Evolutionary conservation across 2,888 invertebrate species (phyloP).

Genomic region (Dorcus parallelipipedus): DNA sequence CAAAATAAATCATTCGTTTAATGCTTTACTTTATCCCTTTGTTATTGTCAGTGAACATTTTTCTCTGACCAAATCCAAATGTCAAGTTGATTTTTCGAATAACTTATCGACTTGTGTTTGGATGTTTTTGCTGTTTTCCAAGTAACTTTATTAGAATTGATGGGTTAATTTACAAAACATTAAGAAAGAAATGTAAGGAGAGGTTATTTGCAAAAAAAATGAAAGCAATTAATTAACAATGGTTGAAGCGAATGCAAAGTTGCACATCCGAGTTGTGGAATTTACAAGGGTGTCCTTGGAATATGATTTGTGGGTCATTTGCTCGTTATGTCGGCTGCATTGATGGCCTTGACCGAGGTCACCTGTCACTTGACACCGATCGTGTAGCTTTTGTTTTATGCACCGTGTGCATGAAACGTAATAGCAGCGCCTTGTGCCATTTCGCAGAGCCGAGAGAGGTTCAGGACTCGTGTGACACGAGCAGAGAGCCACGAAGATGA

Average conservation of each 20-base stretch:
- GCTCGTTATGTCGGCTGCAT: neutral
- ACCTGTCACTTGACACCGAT: constrained; percentile 29
- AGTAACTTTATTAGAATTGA: no score
- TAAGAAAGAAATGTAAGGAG: no score
- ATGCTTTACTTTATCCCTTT: no score
- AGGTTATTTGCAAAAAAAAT: no score
- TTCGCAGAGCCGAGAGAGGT: neutral
- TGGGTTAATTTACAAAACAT: no score
- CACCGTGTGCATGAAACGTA: constrained; percentile 16
- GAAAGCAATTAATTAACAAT: neutral
- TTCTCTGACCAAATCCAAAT: no score
- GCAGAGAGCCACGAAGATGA: neutral
- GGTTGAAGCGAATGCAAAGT: no score
- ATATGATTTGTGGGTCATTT: constrained; percentile 7
- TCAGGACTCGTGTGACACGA: neutral
- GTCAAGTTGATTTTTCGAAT: no score
- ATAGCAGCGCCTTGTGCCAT: constrained; percentile 11
- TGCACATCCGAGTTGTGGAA: neutral
- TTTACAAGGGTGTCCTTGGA: constrained; percentile 7
- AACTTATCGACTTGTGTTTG: no score
- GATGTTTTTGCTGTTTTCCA: no score
- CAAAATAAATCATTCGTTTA: no score
- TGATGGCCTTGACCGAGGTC: constrained; percentile 36
- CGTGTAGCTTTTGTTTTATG: neutral
- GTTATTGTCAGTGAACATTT: no score